A percentile compares a stretch with the other conserved stretches of the same genome.
phyloP scores from a whole-genome alignment of 2,113 vertebrate species.

The Menura novaehollandiae region DNA sequence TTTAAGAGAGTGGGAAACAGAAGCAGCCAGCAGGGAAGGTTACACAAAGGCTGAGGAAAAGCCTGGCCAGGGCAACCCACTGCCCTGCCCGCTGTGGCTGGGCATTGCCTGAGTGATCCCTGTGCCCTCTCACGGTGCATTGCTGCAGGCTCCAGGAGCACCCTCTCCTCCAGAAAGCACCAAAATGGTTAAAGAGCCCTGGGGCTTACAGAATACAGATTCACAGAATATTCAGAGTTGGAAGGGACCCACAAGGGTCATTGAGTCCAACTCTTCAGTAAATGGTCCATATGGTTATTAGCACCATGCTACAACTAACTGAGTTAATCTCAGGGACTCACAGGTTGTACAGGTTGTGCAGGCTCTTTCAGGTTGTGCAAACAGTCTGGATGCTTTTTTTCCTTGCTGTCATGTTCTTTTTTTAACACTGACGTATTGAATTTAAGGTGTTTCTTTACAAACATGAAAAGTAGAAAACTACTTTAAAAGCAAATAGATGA shows the following conservation, averaged over 20 bases:
- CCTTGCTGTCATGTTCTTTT: not conserved
- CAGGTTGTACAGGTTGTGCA: not conserved
- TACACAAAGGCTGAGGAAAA: not conserved
- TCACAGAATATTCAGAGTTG: not conserved
- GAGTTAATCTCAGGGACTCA: not conserved
- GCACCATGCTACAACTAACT: not conserved
- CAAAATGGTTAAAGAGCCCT: rapidly evolving
- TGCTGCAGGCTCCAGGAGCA: not conserved
- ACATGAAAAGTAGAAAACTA: not conserved
- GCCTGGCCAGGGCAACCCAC: rapidly evolving
- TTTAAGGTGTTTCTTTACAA: not conserved
- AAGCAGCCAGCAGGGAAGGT: not conserved
- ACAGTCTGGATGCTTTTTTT: not conserved
- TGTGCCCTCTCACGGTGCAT: rapidly evolving
- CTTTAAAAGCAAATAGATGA: not conserved
- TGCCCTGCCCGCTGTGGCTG: rapidly evolving
- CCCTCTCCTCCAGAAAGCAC: not conserved
- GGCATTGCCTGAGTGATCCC: not conserved
- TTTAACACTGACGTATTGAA: not conserved
- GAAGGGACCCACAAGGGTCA: not conserved
- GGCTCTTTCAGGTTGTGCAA: not conserved
- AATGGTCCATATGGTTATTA: not conserved
- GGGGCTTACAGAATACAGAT: not conserved
- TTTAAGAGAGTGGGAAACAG: not conserved
- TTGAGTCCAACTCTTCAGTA: not conserved